Evolutionary conservation across 2,888 invertebrate genomes (phyloP).

Genomic region (Euplagia quadripunctaria): DNA sequence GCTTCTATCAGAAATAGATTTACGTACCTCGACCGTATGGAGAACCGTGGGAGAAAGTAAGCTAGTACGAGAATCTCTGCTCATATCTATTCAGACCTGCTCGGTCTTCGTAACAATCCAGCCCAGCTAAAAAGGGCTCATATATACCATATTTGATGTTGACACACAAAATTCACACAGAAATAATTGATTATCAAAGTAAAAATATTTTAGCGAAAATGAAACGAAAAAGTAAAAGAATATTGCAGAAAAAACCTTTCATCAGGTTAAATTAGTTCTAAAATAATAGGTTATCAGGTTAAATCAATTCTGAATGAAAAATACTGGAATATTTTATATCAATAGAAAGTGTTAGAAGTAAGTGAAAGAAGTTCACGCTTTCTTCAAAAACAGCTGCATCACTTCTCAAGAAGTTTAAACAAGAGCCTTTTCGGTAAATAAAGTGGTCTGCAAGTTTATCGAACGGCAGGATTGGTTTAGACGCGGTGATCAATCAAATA

Average conservation of each 20-base stretch:
- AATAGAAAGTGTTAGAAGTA: slow-evolving; percentile 33
- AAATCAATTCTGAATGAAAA: background rate
- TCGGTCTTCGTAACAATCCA: background rate
- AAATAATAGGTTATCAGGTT: background rate
- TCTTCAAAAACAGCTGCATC: slow-evolving; percentile 70
- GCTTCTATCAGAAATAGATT: background rate
- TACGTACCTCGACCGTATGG: too few species aligned
- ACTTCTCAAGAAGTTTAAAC: slow-evolving; percentile 73
- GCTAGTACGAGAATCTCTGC: background rate
- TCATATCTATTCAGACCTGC: background rate
- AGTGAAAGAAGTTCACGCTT: slow-evolving; percentile 62
- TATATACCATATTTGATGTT: background rate
- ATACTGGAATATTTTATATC: background rate
- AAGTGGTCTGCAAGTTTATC: slow-evolving; percentile 82
- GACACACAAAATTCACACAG: background rate
- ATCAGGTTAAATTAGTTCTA: background rate
- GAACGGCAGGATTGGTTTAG: slow-evolving; percentile 75
- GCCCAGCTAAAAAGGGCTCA: background rate
- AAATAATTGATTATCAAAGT: background rate
- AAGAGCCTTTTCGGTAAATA: slow-evolving; percentile 77
- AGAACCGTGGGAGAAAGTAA: too few species aligned
- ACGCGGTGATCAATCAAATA: slow-evolving; percentile 85
- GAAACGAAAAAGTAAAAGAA: background rate
- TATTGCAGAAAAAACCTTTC: background rate
- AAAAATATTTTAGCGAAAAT: background rate